A percentile compares a stretch with the other conserved stretches of the same genome.
Conservation (phyloP, 2,888 invertebrate genomes). For the Diadegma fenestrale region DNA sequence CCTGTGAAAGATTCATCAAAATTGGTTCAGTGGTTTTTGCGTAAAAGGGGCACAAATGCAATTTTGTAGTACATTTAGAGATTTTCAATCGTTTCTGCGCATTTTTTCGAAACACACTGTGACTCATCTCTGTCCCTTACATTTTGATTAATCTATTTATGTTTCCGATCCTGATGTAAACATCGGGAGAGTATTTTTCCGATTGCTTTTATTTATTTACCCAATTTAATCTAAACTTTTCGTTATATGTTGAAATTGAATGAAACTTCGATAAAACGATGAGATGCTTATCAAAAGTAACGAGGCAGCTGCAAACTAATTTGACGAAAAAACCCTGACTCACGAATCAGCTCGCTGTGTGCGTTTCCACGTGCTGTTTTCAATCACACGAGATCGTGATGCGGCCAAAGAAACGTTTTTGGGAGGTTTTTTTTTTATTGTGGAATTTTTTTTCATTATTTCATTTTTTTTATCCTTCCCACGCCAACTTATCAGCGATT, state of each 20-base stretch:
- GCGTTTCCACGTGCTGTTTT: background rate
- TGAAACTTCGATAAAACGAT: background rate
- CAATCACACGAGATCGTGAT: background rate
- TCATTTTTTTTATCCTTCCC: background rate
- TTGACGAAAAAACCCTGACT: background rate
- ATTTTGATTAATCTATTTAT: background rate
- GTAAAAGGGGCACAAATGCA: too few relatives aligned
- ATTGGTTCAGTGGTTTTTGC: too few relatives aligned
- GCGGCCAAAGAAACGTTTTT: background rate
- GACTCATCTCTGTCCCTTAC: too few relatives aligned
- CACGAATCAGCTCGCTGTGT: background rate
- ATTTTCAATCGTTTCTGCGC: background rate
- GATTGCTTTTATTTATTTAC: background rate
- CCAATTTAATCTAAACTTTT: background rate
- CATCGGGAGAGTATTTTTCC: background rate
- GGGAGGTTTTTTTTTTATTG: background rate
- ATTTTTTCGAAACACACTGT: background rate
- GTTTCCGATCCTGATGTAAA: background rate
- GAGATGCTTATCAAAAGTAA: background rate
- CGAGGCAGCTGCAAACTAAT: background rate
- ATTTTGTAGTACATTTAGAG: too few relatives aligned
- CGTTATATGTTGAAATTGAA: background rate
- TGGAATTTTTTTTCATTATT: slow-evolving; percentile 12
- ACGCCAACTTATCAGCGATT: slow-evolving; percentile 54
- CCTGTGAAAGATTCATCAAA: too few relatives aligned